These are phyloP conservation scores for Hippocampus zosterae DNA, from an alignment of 2,113 vertebrate genomes.

Conservation along the genomic window DNA sequence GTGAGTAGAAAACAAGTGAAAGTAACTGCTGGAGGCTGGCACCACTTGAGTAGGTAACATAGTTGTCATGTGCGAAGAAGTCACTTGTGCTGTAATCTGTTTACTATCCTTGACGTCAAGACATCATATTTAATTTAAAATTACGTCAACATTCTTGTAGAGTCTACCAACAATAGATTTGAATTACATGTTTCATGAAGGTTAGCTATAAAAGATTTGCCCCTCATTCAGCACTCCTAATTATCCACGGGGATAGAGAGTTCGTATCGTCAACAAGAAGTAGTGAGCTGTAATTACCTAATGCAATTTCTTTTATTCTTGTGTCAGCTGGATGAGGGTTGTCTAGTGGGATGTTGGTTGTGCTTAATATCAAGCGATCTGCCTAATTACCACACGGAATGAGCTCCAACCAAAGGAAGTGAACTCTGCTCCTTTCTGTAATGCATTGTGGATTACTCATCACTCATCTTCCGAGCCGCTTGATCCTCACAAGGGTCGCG, in stretches of 20 bases:
- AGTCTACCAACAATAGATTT: neutral
- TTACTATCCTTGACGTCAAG: conserved; percentile 39
- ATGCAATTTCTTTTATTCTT: conserved; percentile 45
- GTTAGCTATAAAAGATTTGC: conserved; percentile 2
- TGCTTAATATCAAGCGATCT: conserved; percentile 56
- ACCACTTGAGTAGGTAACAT: conserved; percentile 18
- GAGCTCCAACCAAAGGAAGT: conserved; percentile 39
- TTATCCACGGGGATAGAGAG: conserved; percentile 44
- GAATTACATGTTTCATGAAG: neutral
- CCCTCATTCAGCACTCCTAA: conserved; percentile 33
- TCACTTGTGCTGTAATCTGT: conserved; percentile 44
- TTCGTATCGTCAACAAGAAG: conserved; percentile 45
- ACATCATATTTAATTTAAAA: conserved; percentile 1
- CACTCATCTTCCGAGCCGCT: too few relatives aligned
- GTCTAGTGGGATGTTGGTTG: conserved; percentile 27
- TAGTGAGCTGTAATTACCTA: conserved; percentile 57
- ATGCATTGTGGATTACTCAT: conserved; percentile 23
- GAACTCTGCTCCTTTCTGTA: conserved; percentile 37
- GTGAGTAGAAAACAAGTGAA: too few relatives aligned
- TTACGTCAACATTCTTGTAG: neutral
- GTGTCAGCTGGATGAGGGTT: conserved; percentile 40
- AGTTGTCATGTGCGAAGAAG: conserved; percentile 31
- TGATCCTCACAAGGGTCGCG: too few relatives aligned
- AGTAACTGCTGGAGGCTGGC: too few relatives aligned
- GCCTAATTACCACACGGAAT: conserved; percentile 54